Percentiles rank a stretch among this genome's conserved stretches.
phyloP scores from a whole-genome alignment of 30 jellyfish, hydroid and myxozoan genomes.

The Haliclystus octoradiatus region DNA sequence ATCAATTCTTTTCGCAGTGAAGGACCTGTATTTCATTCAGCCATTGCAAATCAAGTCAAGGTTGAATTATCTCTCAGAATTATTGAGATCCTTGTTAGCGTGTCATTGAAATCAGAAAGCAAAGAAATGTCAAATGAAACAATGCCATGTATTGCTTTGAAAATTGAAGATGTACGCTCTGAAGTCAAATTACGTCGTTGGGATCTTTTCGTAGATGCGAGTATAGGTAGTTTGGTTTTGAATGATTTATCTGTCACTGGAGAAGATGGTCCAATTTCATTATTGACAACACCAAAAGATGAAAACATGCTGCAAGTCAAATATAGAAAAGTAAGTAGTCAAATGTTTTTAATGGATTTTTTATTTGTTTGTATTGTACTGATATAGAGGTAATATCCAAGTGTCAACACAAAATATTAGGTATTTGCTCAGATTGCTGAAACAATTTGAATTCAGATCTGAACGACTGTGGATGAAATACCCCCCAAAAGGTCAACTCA shows the following conservation, averaged over 20 bases:
- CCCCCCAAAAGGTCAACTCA: neutral
- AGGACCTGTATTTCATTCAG: slow-evolving; percentile 47
- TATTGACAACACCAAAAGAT: slow-evolving; percentile 79
- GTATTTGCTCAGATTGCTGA: neutral
- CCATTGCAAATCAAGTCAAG: slow-evolving; percentile 87
- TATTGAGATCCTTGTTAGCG: slow-evolving; percentile 37
- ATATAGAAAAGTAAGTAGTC: slow-evolving; percentile 46
- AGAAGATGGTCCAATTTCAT: slow-evolving; percentile 60
- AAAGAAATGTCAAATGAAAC: slow-evolving; percentile 11
- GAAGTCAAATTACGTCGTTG: slow-evolving; percentile 67
- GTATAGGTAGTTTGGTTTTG: slow-evolving; percentile 56
- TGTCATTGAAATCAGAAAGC: slow-evolving; percentile 12
- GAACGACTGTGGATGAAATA: neutral
- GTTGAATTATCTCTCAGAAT: slow-evolving; percentile 58
- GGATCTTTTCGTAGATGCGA: slow-evolving; percentile 79
- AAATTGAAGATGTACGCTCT: slow-evolving; percentile 44
- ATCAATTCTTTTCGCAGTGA: neutral
- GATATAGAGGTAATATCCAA: too few relatives aligned
- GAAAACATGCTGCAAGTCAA: slow-evolving; percentile 49
- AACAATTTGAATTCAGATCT: neutral
- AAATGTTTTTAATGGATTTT: neutral
- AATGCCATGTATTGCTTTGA: slow-evolving; percentile 49
- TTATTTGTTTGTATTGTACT: too few relatives aligned
- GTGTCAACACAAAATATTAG: too few relatives aligned
- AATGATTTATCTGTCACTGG: slow-evolving; percentile 61